Evolutionary conservation across 2,113 vertebrate species (phyloP).

Genomic region (Odontesthes bonariensis): DNA sequence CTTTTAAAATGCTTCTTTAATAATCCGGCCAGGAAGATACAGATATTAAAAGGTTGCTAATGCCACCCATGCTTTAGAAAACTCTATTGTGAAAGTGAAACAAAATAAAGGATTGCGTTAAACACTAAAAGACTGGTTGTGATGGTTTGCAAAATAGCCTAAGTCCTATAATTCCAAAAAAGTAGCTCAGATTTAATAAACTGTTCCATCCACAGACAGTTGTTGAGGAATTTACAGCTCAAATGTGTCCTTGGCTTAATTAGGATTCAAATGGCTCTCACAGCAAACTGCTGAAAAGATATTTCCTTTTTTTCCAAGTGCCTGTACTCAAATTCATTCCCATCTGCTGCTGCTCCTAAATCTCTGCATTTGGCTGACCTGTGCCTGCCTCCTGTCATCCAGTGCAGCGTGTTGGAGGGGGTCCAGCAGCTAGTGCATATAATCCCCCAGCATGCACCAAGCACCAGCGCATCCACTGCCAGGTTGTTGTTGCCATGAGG

Average conservation of each 20-base stretch:
- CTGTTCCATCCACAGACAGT: background rate
- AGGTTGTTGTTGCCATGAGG: constrained; percentile 73
- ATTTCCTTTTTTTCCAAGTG: constrained; percentile 40
- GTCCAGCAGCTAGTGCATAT: constrained; percentile 73
- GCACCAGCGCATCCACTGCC: constrained; percentile 38
- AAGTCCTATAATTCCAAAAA: background rate
- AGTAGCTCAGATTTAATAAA: background rate
- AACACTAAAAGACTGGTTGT: too few relatives aligned
- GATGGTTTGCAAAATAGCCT: too few relatives aligned
- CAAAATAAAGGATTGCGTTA: too few relatives aligned
- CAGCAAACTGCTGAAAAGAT: constrained; percentile 1
- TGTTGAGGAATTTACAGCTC: background rate
- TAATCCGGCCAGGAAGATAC: too few relatives aligned
- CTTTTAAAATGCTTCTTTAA: too few relatives aligned
- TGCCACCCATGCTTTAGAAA: too few relatives aligned
- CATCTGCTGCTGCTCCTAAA: constrained; percentile 73
- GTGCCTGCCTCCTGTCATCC: constrained; percentile 63
- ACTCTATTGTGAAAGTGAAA: too few relatives aligned
- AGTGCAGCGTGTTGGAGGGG: constrained; percentile 61
- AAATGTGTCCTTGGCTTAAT: background rate
- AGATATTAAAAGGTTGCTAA: too few relatives aligned
- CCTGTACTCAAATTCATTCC: constrained; percentile 46
- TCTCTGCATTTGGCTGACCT: constrained; percentile 74
- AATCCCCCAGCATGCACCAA: constrained; percentile 72
- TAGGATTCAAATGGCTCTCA: background rate